Evolutionary conservation across 2,797 vertebrate genomes (phyloP).

Genomic region (Xenopus petersii): DNA sequence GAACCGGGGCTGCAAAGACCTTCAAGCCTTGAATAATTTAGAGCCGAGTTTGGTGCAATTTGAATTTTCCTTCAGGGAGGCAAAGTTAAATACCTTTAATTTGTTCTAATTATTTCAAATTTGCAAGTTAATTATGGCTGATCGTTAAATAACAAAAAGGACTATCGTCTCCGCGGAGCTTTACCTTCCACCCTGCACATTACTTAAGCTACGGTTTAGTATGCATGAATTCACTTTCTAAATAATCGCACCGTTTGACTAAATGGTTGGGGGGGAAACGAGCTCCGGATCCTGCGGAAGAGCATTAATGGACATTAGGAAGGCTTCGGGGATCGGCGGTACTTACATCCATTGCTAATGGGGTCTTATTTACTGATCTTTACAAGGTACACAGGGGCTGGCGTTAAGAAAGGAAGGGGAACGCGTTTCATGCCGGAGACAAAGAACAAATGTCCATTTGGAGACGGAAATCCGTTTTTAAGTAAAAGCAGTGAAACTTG

Average conservation of each 20-base stretch:
- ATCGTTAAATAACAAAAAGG: conserved; percentile 82
- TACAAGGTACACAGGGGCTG: conserved; percentile 68
- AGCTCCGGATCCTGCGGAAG: conserved; percentile 75
- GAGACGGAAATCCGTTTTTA: conserved; percentile 63
- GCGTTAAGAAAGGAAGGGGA: conserved; percentile 46
- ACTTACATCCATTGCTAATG: conserved; percentile 75
- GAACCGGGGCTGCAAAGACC: conserved; percentile 63
- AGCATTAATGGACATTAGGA: conserved; percentile 78
- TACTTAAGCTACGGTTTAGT: conserved; percentile 78
- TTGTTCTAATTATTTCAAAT: conserved; percentile 85
- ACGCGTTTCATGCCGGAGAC: conserved; percentile 64
- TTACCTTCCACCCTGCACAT: conserved; percentile 77
- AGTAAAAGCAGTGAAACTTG: conserved; percentile 57
- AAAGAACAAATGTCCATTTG: conserved; percentile 65
- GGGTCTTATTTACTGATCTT: conserved; percentile 76
- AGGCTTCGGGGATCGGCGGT: conserved; percentile 73
- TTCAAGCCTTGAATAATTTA: conserved; percentile 83
- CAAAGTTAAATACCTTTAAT: conserved; percentile 86
- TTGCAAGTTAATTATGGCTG: conserved; percentile 82
- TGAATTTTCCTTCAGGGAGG: conserved; percentile 82
- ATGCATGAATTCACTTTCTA: conserved; percentile 83
- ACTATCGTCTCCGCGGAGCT: conserved; percentile 75
- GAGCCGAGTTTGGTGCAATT: conserved; percentile 79
- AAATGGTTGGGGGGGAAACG: conserved; percentile 75
- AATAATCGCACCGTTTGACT: conserved; percentile 79